Evolutionary conservation across 30 jellyfish, hydroid and myxozoan genomes (phyloP).

Genomic region (Aurelia aurita): DNA sequence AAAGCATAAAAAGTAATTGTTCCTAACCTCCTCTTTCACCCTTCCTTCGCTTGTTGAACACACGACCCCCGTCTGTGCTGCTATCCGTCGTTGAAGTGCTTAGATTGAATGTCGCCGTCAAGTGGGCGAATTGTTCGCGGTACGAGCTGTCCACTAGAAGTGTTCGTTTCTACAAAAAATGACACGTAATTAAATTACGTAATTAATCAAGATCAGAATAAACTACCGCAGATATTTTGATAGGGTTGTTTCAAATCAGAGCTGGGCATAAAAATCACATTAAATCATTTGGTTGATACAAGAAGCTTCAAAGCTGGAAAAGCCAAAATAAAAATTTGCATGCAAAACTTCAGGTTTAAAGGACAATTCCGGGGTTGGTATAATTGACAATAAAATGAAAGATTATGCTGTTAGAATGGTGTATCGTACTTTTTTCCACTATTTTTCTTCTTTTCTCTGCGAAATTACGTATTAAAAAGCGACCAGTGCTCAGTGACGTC

Average conservation of each 20-base stretch:
- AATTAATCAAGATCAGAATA: background rate
- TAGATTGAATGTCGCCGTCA: constrained; percentile 66
- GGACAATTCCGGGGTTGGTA: too few relatives aligned
- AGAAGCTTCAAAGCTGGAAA: too few relatives aligned
- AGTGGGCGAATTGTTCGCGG: constrained; percentile 57
- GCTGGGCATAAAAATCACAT: too few relatives aligned
- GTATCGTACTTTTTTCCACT: too few relatives aligned
- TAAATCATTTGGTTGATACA: too few relatives aligned
- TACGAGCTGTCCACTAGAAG: constrained; percentile 61
- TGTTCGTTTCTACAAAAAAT: constrained; percentile 62
- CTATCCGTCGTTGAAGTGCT: constrained; percentile 89
- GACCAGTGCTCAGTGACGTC: too few relatives aligned
- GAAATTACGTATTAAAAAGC: too few relatives aligned
- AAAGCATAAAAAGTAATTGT: background rate
- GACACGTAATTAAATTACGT: background rate
- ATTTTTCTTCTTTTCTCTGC: too few relatives aligned
- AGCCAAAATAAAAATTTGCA: too few relatives aligned
- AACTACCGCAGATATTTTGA: background rate
- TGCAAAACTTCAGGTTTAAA: too few relatives aligned
- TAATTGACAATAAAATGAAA: too few relatives aligned
- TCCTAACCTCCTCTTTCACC: constrained; percentile 36
- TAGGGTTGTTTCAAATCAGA: background rate
- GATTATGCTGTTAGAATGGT: too few relatives aligned
- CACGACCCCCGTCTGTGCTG: constrained; percentile 85
- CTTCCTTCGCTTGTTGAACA: constrained; percentile 28